Base-by-base conservation (phyloP, 2,797 vertebrate species). In the Chloroceryle inda region DNA sequence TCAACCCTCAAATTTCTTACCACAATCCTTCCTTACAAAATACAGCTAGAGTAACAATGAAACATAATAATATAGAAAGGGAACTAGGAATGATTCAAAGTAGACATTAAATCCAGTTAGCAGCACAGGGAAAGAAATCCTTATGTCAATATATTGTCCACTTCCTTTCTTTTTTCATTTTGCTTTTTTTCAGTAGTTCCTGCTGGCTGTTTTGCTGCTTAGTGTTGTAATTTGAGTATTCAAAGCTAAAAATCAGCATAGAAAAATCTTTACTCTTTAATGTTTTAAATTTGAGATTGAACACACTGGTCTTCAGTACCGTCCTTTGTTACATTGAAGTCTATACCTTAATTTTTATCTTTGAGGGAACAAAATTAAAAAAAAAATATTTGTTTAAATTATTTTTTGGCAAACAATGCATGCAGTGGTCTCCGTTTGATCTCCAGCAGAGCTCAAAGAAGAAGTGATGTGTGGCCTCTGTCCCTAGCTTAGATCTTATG, bases 101-200 rank as follows among this genome's bases (percentile, higher is more conserved):
- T 59, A 66, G 52, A 83, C 85, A 53, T 73, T 47, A 61, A 94
- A 87, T 95, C 76, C 50, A 37, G 29, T 81, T 86, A 90, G 47
- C 33, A 69, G 24, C 50, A 69, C 8, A 20, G 24, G 81, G 27
- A 49, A 71, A 56, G 40, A 89, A 80, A 94, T 73, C 22, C 19
- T 81, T 90, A 38, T 49, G 53, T 56, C 45, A 68, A 10, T 88
- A 38, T 73, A 82, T 68, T 79, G 6, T 44, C 24, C 19, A 52
- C 12, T 75, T 81, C 11, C 16, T 78, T 55, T 26, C 22, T 44
- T 26, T 40, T 40, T 73, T 64, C 37, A 4, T 14, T 67, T 88
- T 90, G 3, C 6, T 74, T 81, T 88, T 88, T 72, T 27, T 47
- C 33, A 35, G 21, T n/a, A 10, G 2, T 67, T 85, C 16, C 33